phyloP scores from a whole-genome alignment of 2,113 vertebrate species.

The Dendropsophus ebraccatus region DNA sequence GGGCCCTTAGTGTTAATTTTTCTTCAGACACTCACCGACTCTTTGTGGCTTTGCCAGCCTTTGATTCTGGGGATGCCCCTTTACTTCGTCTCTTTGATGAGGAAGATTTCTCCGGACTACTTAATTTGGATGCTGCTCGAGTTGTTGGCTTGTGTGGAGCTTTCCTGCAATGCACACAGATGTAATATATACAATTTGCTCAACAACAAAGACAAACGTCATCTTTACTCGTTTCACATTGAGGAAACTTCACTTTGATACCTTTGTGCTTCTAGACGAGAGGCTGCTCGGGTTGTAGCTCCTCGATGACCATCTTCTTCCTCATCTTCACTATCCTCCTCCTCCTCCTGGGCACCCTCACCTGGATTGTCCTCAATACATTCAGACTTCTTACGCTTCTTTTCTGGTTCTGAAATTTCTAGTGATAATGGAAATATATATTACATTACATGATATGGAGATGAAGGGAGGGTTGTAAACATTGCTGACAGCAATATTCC shows the following conservation, averaged over 20 bases:
- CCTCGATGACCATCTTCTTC: conserved; percentile 67
- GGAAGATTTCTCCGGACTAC: conserved; percentile 69
- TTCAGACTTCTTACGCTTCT: conserved; percentile 76
- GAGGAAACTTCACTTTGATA: conserved; percentile 62
- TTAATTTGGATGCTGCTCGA: conserved; percentile 73
- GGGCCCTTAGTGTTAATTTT: too few species aligned
- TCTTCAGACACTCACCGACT: conserved; percentile 16
- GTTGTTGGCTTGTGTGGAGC: conserved; percentile 75
- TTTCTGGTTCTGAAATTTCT: conserved; percentile 74
- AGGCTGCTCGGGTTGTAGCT: conserved; percentile 84
- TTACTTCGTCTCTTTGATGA: conserved; percentile 67
- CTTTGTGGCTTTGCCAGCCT: conserved; percentile 65
- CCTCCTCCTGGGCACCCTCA: conserved; percentile 64
- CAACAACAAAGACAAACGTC: neutral
- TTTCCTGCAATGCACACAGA: conserved; percentile 70
- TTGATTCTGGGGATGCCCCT: conserved; percentile 66
- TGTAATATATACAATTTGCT: neutral
- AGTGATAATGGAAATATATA: neutral
- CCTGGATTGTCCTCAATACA: conserved; percentile 73
- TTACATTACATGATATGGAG: neutral
- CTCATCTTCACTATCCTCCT: neutral
- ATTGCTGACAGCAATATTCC: too few species aligned
- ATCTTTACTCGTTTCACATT: neutral
- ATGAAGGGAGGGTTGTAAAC: too few species aligned
- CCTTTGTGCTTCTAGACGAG: conserved; percentile 91